Base-by-base conservation (phyloP, 1,140 invertebrate genomes). In the Bacillus rossius region DNA sequence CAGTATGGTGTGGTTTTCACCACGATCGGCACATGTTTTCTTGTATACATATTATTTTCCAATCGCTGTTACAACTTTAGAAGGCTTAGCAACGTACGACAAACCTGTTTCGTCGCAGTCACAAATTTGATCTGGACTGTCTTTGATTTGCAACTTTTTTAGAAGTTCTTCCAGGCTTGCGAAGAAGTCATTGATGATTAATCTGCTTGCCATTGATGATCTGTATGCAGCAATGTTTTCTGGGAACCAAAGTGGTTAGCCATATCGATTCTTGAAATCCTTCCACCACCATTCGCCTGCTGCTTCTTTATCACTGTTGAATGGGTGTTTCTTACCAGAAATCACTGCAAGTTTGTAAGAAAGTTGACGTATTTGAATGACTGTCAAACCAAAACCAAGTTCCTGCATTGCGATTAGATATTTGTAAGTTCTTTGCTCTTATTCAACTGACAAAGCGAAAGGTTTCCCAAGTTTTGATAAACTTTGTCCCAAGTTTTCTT, bases 141-240 rank as follows among this genome's bases (percentile, higher is more conserved):
- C 42, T 45, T 16, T 22, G 16, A 45, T 45, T 22, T 45, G 7
- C 42, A 45, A 22, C 42, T 4, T 17, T 17, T 3, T 22, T 22
- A 45, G 42, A 22, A 45, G 42, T 17, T 17, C 3, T 3, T 45
- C 17, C 42, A 45, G 16, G 5, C 3, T 45, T 19, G 5, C 22
- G 14, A 8, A 45, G 14, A 45, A 45, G 42, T 45, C 42, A 22
- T 3, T 22, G 5, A 45, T 19, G 16, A 45, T 13, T 22, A 13
- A 17, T 13, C 42, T 45, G 14, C 17, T 45, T 8, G 16, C 42
- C 42, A 45, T 45, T 7, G 42, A 45, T 4, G 42, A 45, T 13
- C 22, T 45, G 14, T 45, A 45, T 7, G 42, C 42, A 17, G 42
- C 42, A 45, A 45, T 45, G 42, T 45, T 45, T 45, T 45, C 42